Percentiles rank a stretch among this genome's conserved stretches.
Conservation (phyloP, 37 sponge, comb jelly and placozoan genomes). For the Theonella swinhoei region DNA sequence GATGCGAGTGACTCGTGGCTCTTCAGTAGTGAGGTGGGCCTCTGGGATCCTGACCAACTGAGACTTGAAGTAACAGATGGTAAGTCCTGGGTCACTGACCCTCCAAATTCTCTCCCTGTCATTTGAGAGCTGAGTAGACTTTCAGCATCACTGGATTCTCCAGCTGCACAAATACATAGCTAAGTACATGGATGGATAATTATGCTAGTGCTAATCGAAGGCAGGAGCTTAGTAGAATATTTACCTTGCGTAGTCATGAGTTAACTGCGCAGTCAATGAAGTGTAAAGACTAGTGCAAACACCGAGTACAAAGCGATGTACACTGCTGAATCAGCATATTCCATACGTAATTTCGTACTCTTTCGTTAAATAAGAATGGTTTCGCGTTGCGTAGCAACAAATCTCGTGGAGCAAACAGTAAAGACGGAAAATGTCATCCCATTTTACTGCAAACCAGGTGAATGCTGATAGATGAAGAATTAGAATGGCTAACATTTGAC, state of each 20-base stretch:
- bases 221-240: background rate
- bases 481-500: background rate
- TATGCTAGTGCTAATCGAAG: no score
- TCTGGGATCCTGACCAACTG: background rate
- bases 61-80: background rate
- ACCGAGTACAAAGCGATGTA: background rate
- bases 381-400: background rate
- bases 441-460: slow-evolving; percentile 79
- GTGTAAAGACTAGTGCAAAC: background rate
- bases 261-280: background rate
- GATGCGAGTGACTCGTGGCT: background rate
- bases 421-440: slow-evolving; percentile 51
- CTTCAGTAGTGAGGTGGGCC: background rate
- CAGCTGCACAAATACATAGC: no score
- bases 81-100: background rate
- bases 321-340: no score
- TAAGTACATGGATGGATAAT: no score
- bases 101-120: background rate
- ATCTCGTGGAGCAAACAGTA: background rate
- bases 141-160: background rate
- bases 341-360: no score
- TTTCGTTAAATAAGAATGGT: background rate
- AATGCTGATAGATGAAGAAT: background rate
- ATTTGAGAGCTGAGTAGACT: background rate
- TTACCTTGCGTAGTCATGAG: background rate